A percentile compares a stretch with the other conserved stretches of the same genome.
These are phyloP conservation scores for Hyaena hyaena DNA, from an alignment of 2,113 vertebrate genomes.

Conservation along the genomic window DNA sequence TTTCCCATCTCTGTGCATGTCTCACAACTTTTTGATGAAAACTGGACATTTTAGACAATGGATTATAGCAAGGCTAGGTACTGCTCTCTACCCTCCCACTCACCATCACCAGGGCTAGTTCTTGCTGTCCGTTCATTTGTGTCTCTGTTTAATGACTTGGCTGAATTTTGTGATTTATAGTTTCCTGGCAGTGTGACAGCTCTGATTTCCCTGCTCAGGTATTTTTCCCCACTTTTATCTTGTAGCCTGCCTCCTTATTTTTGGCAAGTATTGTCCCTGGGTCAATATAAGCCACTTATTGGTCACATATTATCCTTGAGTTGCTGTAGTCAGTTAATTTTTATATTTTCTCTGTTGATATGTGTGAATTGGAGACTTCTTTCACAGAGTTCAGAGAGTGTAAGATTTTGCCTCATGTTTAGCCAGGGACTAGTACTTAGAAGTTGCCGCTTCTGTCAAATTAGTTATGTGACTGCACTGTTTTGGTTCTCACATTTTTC, in stretches of 20 bases:
- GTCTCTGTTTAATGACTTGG: background rate
- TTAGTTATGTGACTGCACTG: background rate
- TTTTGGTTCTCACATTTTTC: background rate
- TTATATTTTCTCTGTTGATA: background rate
- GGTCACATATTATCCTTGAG: background rate
- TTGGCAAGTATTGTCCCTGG: background rate
- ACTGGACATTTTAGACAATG: background rate
- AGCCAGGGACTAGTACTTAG: background rate
- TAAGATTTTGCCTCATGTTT: background rate
- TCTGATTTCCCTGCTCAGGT: background rate
- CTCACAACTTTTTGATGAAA: background rate
- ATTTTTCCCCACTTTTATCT: background rate
- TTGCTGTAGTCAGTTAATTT: background rate
- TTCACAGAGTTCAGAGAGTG: background rate
- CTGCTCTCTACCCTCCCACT: background rate
- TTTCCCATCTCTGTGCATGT: background rate
- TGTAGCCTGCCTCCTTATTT: background rate
- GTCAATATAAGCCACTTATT: background rate
- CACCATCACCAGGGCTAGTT: background rate
- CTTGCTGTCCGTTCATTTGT: background rate
- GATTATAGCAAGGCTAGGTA: background rate
- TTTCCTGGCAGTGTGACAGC: background rate
- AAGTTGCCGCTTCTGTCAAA: background rate
- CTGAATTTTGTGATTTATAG: background rate
- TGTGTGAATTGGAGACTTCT: background rate